Conservation (phyloP, 2,888 invertebrate genomes). For the Sepioteuthis lessoniana region DNA sequence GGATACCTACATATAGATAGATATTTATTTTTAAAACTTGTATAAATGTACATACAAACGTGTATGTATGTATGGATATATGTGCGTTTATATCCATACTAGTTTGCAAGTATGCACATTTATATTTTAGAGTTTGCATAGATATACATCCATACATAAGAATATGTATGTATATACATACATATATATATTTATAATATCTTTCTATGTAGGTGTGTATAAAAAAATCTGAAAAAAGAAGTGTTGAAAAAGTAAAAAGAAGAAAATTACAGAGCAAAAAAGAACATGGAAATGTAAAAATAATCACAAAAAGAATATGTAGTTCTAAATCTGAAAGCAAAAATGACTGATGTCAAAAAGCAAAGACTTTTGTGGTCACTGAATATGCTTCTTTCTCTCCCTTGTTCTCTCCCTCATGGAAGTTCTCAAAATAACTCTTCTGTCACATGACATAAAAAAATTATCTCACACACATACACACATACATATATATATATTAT, state of each 20-base stretch:
- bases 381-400: neutral
- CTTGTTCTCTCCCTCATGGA: neutral
- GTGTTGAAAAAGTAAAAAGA: neutral
- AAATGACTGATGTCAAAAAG: neutral
- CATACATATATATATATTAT: too few species aligned
- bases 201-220: neutral
- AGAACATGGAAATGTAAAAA: constrained; percentile 10
- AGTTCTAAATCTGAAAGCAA: neutral
- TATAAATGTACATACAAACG: neutral
- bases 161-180: neutral
- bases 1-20: too few species aligned
- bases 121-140: neutral
- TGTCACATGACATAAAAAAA: neutral
- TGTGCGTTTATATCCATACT: neutral
- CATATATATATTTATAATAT: neutral
- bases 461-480: neutral
- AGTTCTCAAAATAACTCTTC: neutral
- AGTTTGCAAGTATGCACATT: neutral
- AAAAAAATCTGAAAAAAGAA: neutral
- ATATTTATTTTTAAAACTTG: neutral
- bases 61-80: neutral
- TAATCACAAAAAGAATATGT: neutral
- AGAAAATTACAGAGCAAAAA: neutral
- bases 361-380: neutral
- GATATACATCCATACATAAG: neutral